These are phyloP conservation scores for Eilema depressum DNA, from an alignment of 2,888 invertebrate species.

Conservation along the genomic window DNA sequence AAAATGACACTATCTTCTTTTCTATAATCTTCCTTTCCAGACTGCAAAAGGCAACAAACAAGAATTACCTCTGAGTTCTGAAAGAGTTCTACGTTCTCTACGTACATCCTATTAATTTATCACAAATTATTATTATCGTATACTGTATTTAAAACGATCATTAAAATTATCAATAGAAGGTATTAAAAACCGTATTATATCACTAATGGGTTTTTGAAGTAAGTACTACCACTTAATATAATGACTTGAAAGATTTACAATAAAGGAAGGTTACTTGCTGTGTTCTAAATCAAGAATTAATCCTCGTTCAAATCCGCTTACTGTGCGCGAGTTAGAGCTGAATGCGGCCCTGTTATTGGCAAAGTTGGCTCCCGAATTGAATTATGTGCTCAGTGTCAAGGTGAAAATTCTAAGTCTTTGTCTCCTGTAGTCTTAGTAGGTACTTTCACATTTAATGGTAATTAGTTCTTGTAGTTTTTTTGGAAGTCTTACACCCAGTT, in stretches of 20 bases:
- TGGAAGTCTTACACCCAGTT: no score
- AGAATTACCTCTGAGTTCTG: neutral
- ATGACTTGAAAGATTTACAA: neutral
- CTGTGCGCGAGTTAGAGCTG: slow-evolving; percentile 10
- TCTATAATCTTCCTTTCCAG: neutral
- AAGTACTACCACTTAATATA: slow-evolving; percentile 1
- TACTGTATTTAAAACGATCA: neutral
- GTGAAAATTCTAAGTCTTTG: slow-evolving; percentile 4
- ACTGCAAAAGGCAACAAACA: neutral
- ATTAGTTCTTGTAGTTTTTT: neutral
- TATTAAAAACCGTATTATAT: neutral
- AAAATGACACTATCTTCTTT: neutral
- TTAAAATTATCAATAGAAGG: neutral
- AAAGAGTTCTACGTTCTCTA: neutral
- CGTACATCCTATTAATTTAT: neutral
- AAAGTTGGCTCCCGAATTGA: neutral
- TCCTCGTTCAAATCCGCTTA: neutral
- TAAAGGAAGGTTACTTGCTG: neutral
- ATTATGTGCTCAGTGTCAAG: slow-evolving; percentile 1
- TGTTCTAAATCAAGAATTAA: slow-evolving; percentile 2
- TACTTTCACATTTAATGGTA: neutral
- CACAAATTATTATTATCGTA: neutral
- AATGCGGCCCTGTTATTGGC: slow-evolving; percentile 3
- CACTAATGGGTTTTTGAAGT: neutral
- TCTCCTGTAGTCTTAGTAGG: neutral